phyloP scores from a whole-genome alignment of 2,797 vertebrate species.

The Macropus fuliginosus region DNA sequence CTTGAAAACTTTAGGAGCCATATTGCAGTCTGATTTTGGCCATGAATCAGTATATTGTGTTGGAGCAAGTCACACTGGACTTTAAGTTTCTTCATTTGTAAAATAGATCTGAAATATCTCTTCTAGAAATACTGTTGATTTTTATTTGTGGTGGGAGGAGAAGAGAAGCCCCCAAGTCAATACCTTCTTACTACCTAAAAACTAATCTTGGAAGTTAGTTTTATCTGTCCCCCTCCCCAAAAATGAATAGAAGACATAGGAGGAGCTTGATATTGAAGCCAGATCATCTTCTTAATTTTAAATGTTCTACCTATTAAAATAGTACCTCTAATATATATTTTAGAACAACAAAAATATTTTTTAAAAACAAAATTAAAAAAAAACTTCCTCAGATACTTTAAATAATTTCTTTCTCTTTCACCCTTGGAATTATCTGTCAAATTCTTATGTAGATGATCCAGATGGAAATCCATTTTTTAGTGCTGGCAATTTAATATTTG shows the following conservation, averaged over 20 bases:
- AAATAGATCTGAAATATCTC: not conserved
- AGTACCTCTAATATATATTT: not conserved
- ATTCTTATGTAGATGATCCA: not conserved
- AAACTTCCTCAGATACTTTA: not conserved
- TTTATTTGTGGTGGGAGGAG: not conserved
- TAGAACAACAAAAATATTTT: not conserved
- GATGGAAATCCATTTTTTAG: conserved; percentile 20
- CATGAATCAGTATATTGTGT: not conserved
- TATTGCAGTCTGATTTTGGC: not conserved
- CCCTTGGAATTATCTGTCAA: not conserved
- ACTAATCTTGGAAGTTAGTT: not conserved
- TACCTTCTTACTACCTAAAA: not conserved
- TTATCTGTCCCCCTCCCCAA: not conserved
- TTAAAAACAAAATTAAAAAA: not conserved
- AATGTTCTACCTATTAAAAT: not conserved
- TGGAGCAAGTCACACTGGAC: not conserved
- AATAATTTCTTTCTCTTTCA: not conserved
- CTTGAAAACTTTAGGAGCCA: not conserved
- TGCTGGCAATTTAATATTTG: conserved; percentile 31
- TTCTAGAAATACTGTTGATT: not conserved
- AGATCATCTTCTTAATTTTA: conserved; percentile 19
- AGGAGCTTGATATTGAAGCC: not conserved
- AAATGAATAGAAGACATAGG: not conserved
- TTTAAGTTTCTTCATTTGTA: conserved; percentile 7
- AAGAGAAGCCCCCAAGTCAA: not conserved